Evolutionary conservation across 2,888 invertebrate species (phyloP).

Genomic region (Aplocera efformata): DNA sequence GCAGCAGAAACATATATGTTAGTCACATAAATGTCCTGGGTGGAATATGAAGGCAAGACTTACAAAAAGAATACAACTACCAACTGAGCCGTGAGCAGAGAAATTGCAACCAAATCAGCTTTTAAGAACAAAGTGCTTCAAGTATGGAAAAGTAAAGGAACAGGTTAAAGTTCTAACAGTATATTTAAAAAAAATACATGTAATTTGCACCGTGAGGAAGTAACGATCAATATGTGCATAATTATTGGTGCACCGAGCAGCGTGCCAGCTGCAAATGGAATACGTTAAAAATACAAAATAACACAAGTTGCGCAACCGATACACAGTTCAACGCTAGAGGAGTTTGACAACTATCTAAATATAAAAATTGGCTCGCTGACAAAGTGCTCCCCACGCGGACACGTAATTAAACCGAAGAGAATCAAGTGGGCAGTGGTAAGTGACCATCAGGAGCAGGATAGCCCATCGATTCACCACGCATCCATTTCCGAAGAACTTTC

Average conservation of each 20-base stretch:
- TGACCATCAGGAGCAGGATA: constrained; percentile 29
- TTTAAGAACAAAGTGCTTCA: too few species aligned
- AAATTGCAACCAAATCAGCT: too few species aligned
- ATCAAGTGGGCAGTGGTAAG: constrained; percentile 47
- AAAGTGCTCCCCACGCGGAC: constrained; percentile 46
- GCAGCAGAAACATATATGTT: too few species aligned
- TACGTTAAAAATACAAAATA: constrained; percentile 23
- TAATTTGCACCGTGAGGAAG: constrained; percentile 9
- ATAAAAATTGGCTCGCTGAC: constrained; percentile 63
- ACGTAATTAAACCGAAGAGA: constrained; percentile 50
- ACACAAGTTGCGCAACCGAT: constrained; percentile 43
- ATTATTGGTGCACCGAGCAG: constrained; percentile 12
- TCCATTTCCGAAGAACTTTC: constrained; percentile 6
- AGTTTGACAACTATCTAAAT: constrained; percentile 66
- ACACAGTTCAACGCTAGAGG: constrained; percentile 31
- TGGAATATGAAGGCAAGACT: too few species aligned
- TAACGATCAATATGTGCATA: constrained; percentile 18
- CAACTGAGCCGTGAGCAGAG: too few species aligned
- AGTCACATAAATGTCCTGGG: too few species aligned
- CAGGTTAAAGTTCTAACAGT: too few species aligned
- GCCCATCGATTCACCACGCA: constrained; percentile 18
- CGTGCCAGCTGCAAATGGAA: constrained; percentile 12
- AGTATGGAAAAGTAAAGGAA: too few species aligned
- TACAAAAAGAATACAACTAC: too few species aligned
- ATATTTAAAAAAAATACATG: neutral